A percentile compares a stretch with the other conserved stretches of the same genome.
These are phyloP conservation scores for Cryptophagus acutangulus DNA, from an alignment of 2,888 invertebrate species.

Conservation along the genomic window DNA sequence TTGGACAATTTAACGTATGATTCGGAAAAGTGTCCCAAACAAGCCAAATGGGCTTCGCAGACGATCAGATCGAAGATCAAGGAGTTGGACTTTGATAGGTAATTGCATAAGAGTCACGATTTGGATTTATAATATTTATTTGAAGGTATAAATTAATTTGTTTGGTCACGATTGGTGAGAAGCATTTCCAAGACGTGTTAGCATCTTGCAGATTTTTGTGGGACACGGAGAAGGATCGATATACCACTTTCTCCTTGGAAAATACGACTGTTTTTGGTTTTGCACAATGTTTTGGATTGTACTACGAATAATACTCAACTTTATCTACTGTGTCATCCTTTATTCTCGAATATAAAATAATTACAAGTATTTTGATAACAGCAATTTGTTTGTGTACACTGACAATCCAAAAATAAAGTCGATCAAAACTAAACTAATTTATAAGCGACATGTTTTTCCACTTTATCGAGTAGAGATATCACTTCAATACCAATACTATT, in stretches of 20 bases:
- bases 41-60: constrained; percentile 55
- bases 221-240: constrained; percentile 63
- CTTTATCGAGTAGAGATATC: no score
- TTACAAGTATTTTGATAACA: no score
- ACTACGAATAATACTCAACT: constrained; percentile 69
- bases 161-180: constrained; percentile 62
- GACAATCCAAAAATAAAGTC: no score
- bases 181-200: constrained; percentile 60
- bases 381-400: no score
- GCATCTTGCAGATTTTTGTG: constrained; percentile 62
- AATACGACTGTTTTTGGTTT: constrained; percentile 60
- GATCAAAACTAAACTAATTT: no score
- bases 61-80: constrained; percentile 59
- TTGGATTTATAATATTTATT: constrained; percentile 7
- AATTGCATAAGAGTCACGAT: not conserved
- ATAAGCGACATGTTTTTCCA: no score
- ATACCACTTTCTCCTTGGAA: constrained; percentile 57
- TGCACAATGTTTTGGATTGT: constrained; percentile 62
- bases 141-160: constrained; percentile 64
- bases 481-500: no score
- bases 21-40: constrained; percentile 53
- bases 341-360: no score
- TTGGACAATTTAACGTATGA: constrained; percentile 58
- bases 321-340: no score
- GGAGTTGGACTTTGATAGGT: constrained; percentile 66